Base-by-base conservation (phyloP, 2,888 invertebrate genomes). In the Ennomos quercinarius region DNA sequence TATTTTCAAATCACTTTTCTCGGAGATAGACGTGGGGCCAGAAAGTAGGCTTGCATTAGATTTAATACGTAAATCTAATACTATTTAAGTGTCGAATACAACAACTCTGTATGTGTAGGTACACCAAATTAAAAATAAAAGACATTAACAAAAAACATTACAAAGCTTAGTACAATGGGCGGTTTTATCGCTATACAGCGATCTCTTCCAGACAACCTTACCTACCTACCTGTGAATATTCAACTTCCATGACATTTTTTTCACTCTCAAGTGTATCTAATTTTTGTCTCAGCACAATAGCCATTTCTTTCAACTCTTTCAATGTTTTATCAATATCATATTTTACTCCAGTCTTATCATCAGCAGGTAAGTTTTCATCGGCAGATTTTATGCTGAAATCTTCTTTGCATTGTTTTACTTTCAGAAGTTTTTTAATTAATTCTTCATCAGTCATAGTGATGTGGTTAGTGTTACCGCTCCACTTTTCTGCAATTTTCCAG, bases 271-370 rank as follows among this genome's bases (percentile, higher is more conserved):
- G 73, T 41, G 81, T 78, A 67, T 90, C 88, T 42, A 90, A 71
- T 68, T 86, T 89, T 70, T 91, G 91, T 57, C 83, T 80, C 44
- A 89, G 73, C 57, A 86, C 66, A 64, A 91, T 86, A 38, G 87
- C 80, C 48, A 73, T 81, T 78, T 91, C 91, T 73, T 91, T 90
- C 10, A 93, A 76, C 61, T 91, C 88, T 66, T 88, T 91, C 10
- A 91, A 74, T 50, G 78, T 80, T 73, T 85, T 83, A 57, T 77
- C 76, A 35, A 67, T 68, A 38, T 82, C 76, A 73, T 71, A 65
- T 57, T 66, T 68, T 8, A 70, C 48, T 59, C 74, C 67, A 58
- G 56, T 34, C 17, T 63, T 47, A 17, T 68, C 61, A 45, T 62
- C 45, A 42, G 58, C 43, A 49, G 64, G 55, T 52, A 57, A 48